phyloP scores from a whole-genome alignment of 2,113 vertebrate species.

The Pyrgilauda ruficollis region DNA sequence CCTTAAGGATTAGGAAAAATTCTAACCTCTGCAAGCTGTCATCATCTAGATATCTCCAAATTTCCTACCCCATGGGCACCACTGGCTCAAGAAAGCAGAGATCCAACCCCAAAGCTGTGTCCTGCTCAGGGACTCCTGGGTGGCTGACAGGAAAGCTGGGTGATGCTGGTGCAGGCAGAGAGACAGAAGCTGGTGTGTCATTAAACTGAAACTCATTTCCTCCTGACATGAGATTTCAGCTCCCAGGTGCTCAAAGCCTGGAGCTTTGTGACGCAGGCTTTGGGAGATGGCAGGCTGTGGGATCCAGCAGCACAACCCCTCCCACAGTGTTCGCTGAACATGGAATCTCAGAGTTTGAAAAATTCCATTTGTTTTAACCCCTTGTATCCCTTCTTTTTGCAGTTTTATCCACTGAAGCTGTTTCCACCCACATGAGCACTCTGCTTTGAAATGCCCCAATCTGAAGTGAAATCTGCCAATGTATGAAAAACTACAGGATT shows the following conservation, averaged over 20 bases:
- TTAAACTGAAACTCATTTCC: neutral
- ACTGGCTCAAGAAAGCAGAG: neutral
- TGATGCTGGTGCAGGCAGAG: neutral
- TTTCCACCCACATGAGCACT: neutral
- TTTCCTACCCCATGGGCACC: neutral
- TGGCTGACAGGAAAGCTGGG: neutral
- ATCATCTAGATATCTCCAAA: neutral
- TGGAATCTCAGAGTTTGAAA: neutral
- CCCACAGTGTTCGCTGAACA: too few species aligned
- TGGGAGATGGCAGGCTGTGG: neutral
- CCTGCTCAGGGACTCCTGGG: neutral
- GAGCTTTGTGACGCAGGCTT: neutral
- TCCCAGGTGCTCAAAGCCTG: neutral
- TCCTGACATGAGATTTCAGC: neutral
- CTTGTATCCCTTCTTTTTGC: neutral
- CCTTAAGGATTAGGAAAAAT: neutral
- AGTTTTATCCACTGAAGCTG: neutral
- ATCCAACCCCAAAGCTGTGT: neutral
- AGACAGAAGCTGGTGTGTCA: neutral
- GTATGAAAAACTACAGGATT: neutral
- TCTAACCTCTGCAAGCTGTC: neutral
- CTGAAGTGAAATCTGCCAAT: neutral
- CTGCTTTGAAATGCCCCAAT: neutral
- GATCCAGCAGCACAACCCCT: neutral
- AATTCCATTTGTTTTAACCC: neutral